phyloP scores from a whole-genome alignment of 2,888 invertebrate species.

The Rhyacophila evoluta region DNA sequence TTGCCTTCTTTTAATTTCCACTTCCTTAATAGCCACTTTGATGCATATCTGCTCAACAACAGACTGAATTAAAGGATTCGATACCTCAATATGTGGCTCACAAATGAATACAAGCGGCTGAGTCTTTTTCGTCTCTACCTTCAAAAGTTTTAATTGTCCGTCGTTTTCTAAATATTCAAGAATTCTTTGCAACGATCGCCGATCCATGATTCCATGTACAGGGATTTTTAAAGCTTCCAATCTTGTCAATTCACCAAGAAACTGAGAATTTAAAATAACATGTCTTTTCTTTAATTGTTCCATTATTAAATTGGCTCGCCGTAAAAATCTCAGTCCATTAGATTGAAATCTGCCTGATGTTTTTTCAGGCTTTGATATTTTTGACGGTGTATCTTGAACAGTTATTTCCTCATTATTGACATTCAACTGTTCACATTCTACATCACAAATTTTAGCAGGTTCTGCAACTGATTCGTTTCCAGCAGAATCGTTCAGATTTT shows the following conservation, averaged over 20 bases:
- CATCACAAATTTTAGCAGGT: not conserved
- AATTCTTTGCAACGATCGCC: slow-evolving; percentile 74
- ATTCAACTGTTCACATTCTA: no score
- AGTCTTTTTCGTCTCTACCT: slow-evolving; percentile 62
- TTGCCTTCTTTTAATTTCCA: not conserved
- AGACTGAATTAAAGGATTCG: slow-evolving; percentile 68
- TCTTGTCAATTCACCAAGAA: slow-evolving; percentile 45
- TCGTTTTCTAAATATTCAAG: slow-evolving; percentile 70
- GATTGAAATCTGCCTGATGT: not conserved
- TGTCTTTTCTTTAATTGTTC: slow-evolving; percentile 71
- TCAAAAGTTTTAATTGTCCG: slow-evolving; percentile 70
- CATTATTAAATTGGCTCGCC: slow-evolving; percentile 74
- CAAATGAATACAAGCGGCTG: slow-evolving; percentile 69
- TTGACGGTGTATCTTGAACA: not conserved
- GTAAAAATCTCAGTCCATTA: slow-evolving; percentile 57
- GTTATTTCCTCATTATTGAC: no score
- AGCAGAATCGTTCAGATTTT: not conserved
- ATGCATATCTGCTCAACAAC: slow-evolving; percentile 70
- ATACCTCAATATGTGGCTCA: slow-evolving; percentile 64
- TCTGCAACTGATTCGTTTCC: slow-evolving; percentile 51
- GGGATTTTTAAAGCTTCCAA: slow-evolving; percentile 62
- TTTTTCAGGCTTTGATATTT: no score
- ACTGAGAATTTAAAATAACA: slow-evolving; percentile 62
- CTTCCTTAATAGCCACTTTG: slow-evolving; percentile 60
- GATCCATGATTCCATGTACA: slow-evolving; percentile 69